These are phyloP conservation scores for Acromyrmex charruanus DNA, from an alignment of 1,140 invertebrate species.

Conservation along the genomic window DNA sequence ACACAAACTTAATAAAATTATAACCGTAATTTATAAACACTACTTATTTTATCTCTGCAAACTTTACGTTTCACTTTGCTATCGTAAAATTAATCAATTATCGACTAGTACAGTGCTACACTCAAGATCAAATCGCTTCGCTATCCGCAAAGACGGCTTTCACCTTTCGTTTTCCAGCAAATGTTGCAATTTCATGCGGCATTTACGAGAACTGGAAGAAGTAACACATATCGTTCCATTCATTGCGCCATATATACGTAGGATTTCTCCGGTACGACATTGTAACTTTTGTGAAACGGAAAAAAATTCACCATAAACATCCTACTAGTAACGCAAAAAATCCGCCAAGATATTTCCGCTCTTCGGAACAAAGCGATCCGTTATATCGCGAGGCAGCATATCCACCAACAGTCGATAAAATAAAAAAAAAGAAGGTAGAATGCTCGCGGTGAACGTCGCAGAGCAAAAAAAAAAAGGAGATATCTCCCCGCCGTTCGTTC, in stretches of 20 bases:
- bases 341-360: slow-evolving; percentile 57
- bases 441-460: neutral
- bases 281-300: neutral
- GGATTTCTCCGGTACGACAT: neutral
- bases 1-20: neutral
- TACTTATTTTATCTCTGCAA: neutral
- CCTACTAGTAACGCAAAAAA: slow-evolving; percentile 44
- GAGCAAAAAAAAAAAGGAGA: slow-evolving; percentile 3
- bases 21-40: neutral
- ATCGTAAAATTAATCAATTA: slow-evolving; percentile 11
- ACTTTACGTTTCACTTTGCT: neutral
- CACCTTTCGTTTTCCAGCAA: slow-evolving; percentile 32
- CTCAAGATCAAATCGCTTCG: neutral
- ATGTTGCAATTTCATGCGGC: slow-evolving; percentile 29
- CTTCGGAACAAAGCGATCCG: slow-evolving; percentile 41
- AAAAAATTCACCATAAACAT: slow-evolving; percentile 30
- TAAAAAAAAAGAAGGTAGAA: slow-evolving; percentile 41
- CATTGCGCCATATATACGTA: slow-evolving; percentile 3
- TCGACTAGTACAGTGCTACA: neutral
- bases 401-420: slow-evolving; percentile 40
- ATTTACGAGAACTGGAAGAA: neutral
- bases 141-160: neutral
- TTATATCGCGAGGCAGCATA: slow-evolving; percentile 38
- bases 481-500: slow-evolving; percentile 17
- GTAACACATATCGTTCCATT: neutral